Evolutionary conservation across 2,113 vertebrate genomes (phyloP).

Genomic region (Saimiri boliviensis): DNA sequence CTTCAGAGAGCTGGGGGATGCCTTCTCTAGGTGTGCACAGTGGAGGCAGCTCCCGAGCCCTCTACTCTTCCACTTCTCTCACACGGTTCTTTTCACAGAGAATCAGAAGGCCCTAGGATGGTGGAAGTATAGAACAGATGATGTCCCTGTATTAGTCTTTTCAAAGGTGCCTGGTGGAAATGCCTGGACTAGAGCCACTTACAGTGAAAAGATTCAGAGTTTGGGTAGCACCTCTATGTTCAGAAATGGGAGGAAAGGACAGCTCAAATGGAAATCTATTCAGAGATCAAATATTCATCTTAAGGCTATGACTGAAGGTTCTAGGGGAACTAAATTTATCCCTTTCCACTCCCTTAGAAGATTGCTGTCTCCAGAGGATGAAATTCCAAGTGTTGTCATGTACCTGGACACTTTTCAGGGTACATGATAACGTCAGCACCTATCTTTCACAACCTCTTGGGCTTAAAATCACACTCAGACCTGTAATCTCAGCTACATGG

Average conservation of each 20-base stretch:
- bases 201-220: neutral
- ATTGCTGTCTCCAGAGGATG: neutral
- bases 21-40: neutral
- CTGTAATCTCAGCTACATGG: no score
- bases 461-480: neutral
- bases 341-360: neutral
- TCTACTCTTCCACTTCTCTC: neutral
- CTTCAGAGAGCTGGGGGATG: neutral
- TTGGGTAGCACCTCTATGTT: neutral
- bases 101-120: rapidly evolving
- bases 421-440: neutral
- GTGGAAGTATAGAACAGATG: neutral
- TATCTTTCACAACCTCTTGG: neutral
- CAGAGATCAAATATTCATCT: neutral
- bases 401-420: rapidly evolving
- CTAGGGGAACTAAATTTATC: neutral
- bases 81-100: rapidly evolving
- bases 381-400: neutral
- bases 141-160: neutral
- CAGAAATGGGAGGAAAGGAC: neutral
- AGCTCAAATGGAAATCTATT: neutral
- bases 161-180: neutral
- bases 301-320: no score
- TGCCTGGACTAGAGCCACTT: neutral
- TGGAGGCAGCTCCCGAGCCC: neutral